A percentile compares a stretch with the other conserved stretches of the same genome.
These are phyloP conservation scores for Syngnathus typhle DNA, from an alignment of 2,113 vertebrate species.

Conservation along the genomic window DNA sequence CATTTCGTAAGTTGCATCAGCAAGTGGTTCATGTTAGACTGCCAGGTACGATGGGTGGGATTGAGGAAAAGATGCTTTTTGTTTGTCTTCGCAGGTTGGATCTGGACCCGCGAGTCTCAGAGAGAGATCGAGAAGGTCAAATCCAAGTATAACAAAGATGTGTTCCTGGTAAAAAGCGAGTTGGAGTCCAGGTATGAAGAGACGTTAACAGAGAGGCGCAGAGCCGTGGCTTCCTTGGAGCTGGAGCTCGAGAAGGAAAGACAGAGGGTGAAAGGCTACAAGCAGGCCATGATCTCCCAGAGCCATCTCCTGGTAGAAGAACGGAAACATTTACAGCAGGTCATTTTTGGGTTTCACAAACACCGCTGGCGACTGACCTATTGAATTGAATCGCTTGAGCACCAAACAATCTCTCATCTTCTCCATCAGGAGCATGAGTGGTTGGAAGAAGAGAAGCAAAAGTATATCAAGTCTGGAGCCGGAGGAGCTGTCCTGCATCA, in stretches of 20 bases:
- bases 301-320: constrained; percentile 83
- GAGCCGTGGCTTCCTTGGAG: constrained; percentile 77
- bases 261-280: constrained; percentile 82
- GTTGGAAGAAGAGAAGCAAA: constrained; percentile 75
- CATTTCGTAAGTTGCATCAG: constrained; percentile 83
- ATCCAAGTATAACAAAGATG: constrained; percentile 68
- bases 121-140: constrained; percentile 82
- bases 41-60: background rate
- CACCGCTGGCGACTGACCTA: too few relatives aligned
- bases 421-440: constrained; percentile 58
- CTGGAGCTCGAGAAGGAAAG: constrained; percentile 88
- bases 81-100: constrained; percentile 77
- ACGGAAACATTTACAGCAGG: constrained; percentile 77
- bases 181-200: constrained; percentile 82
- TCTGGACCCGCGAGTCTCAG: constrained; percentile 90
- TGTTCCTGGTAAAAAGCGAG: constrained; percentile 69
- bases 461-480: constrained; percentile 65
- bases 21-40: background rate
- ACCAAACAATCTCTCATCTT: constrained; percentile 3
- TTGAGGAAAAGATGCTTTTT: background rate
- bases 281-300: constrained; percentile 81
- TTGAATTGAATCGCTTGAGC: too few relatives aligned
- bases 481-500: constrained; percentile 67
- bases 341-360: constrained; percentile 17
- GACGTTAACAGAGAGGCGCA: constrained; percentile 78